These are phyloP conservation scores for Semnopithecus entellus DNA, from an alignment of 2,113 vertebrate species.

Conservation along the genomic window DNA sequence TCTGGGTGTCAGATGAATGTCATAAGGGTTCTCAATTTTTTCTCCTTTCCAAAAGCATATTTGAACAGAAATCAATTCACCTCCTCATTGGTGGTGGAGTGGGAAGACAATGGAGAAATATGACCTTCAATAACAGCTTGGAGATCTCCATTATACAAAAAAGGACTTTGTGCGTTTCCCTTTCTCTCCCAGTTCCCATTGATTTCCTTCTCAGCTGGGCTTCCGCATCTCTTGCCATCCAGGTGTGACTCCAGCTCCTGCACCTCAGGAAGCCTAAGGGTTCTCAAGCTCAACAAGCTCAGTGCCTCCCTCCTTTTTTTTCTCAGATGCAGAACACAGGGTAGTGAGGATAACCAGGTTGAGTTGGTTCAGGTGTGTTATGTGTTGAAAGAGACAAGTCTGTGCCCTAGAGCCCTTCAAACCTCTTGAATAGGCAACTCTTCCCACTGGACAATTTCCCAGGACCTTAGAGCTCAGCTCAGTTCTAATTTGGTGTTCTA, in stretches of 20 bases:
- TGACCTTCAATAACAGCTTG: neutral
- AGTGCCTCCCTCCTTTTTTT: fast-evolving
- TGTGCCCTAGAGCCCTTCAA: neutral
- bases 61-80: neutral
- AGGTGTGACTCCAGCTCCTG: neutral
- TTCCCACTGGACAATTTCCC: neutral
- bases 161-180: neutral
- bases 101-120: no score
- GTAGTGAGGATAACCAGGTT: no score
- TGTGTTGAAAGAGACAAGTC: neutral
- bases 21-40: neutral
- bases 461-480: neutral
- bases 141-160: no score
- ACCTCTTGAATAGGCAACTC: neutral
- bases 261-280: neutral
- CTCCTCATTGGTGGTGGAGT: neutral
- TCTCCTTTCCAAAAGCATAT: neutral
- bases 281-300: neutral
- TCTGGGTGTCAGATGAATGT: neutral
- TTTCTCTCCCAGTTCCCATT: neutral
- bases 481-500: neutral
- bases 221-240: neutral
- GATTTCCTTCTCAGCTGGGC: neutral
- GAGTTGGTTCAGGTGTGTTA: neutral
- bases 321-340: no score